A percentile compares a stretch with the other conserved stretches of the same genome.
Conservation (phyloP, 1,140 invertebrate genomes). For the Nixonia krombeini region DNA sequence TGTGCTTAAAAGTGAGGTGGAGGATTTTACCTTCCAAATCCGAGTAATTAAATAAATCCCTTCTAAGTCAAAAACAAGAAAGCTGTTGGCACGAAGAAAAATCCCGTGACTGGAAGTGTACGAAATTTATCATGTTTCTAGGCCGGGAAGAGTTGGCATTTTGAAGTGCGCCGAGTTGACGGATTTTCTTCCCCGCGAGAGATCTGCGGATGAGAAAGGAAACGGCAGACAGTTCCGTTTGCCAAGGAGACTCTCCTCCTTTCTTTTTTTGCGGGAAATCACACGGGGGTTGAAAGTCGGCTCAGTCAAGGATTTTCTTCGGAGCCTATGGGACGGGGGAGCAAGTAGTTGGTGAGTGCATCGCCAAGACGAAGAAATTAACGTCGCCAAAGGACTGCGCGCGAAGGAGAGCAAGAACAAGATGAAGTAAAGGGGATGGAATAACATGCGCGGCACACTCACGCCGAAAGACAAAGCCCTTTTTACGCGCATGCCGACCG, state of each 20-base stretch:
- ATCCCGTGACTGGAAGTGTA: background rate
- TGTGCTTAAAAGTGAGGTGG: no score
- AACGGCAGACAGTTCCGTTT: constrained; percentile 20
- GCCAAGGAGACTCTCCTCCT: constrained; percentile 7
- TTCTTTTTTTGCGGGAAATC: constrained; percentile 20
- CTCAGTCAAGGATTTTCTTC: constrained; percentile 21
- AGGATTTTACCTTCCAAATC: no score
- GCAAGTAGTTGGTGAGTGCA: constrained; percentile 4
- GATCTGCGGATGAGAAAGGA: constrained; percentile 8
- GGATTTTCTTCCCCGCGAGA: background rate
- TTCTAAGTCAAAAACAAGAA: no score
- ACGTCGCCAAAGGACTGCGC: background rate
- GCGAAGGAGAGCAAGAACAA: constrained; percentile 17
- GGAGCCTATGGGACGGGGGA: constrained; percentile 11
- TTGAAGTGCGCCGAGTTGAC: constrained; percentile 7
- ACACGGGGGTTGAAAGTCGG: constrained; percentile 17
- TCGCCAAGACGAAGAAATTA: background rate
- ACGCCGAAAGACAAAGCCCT: constrained; percentile 34
- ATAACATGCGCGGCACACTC: constrained; percentile 21
- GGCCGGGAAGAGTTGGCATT: background rate
- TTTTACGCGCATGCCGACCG: constrained; percentile 38
- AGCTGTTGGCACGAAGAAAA: constrained; percentile 6
- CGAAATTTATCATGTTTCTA: constrained; percentile 23
- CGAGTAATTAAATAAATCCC: no score
- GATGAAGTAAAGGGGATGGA: constrained; percentile 27